A percentile compares a stretch with the other conserved stretches of the same genome.
phyloP scores from a whole-genome alignment of 2,113 vertebrate species.

The Semnornis frantzii region DNA sequence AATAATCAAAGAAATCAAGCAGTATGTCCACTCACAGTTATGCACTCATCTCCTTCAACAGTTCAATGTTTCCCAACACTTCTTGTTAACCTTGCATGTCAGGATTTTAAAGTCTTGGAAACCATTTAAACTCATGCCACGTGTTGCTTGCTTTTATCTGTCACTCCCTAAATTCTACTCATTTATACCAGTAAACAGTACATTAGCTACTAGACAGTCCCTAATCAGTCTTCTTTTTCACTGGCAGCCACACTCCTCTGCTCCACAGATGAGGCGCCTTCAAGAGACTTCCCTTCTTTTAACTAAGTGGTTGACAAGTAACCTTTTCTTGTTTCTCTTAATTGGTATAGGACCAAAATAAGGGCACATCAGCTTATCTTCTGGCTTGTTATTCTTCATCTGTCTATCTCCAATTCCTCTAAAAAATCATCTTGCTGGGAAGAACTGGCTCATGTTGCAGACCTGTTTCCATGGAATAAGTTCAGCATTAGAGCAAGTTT shows the following conservation, averaged over 20 bases:
- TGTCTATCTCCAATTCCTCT: background rate
- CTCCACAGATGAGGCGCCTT: slow-evolving; percentile 48
- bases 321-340: slow-evolving; percentile 15
- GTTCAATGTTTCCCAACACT: background rate
- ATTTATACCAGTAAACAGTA: slow-evolving; percentile 75
- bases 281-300: slow-evolving; percentile 28
- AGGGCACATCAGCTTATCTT: background rate
- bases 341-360: background rate
- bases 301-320: slow-evolving; percentile 32
- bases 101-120: background rate
- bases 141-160: slow-evolving; percentile 26
- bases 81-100: background rate
- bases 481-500: background rate
- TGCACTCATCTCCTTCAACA: background rate
- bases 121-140: background rate
- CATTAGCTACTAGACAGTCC: slow-evolving; percentile 71
- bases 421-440: background rate
- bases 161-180: slow-evolving; percentile 59
- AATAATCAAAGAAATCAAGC: background rate
- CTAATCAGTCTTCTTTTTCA: slow-evolving; percentile 71
- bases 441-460: background rate
- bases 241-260: slow-evolving; percentile 56
- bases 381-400: background rate
- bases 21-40: background rate
- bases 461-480: background rate